These are phyloP conservation scores for Serripes groenlandicus DNA, from an alignment of 2,888 invertebrate genomes.

Conservation along the genomic window DNA sequence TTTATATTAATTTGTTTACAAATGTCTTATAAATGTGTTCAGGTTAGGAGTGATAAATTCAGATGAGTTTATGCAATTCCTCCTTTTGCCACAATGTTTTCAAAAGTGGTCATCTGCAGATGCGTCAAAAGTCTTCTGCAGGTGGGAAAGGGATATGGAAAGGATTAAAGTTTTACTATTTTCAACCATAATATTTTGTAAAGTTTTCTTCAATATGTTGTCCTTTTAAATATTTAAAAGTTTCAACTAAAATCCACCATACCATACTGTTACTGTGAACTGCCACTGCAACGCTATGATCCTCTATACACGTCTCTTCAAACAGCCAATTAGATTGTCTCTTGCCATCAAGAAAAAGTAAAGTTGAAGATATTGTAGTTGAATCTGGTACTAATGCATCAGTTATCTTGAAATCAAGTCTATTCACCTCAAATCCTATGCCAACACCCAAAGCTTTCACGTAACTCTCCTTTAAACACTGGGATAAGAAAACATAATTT, in stretches of 20 bases:
- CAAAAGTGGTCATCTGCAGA: too few species aligned
- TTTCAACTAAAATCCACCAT: not conserved
- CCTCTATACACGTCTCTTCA: slow-evolving; percentile 93
- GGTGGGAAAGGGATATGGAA: too few species aligned
- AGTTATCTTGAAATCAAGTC: slow-evolving; percentile 91
- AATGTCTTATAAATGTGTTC: too few species aligned
- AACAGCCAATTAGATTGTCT: slow-evolving; percentile 91
- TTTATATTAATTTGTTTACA: too few species aligned
- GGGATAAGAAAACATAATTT: slow-evolving; percentile 51
- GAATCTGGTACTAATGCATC: slow-evolving; percentile 48
- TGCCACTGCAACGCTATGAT: slow-evolving; percentile 93
- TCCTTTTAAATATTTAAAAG: not conserved
- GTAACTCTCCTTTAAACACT: slow-evolving; percentile 97
- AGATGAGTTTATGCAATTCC: too few species aligned
- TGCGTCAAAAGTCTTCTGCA: too few species aligned
- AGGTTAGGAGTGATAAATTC: too few species aligned
- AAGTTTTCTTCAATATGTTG: too few species aligned
- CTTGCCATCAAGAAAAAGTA: slow-evolving; percentile 9
- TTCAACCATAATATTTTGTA: too few species aligned
- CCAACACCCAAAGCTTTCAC: slow-evolving; percentile 96
- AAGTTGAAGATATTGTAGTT: slow-evolving; percentile 4
- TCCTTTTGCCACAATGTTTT: too few species aligned
- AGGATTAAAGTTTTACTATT: too few species aligned
- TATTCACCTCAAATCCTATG: slow-evolving; percentile 91
- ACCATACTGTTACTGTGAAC: slow-evolving; percentile 12